A percentile compares a stretch with the other conserved stretches of the same genome.
phyloP scores from a whole-genome alignment of 2,888 invertebrate species.

The Dexiosoma caninum region DNA sequence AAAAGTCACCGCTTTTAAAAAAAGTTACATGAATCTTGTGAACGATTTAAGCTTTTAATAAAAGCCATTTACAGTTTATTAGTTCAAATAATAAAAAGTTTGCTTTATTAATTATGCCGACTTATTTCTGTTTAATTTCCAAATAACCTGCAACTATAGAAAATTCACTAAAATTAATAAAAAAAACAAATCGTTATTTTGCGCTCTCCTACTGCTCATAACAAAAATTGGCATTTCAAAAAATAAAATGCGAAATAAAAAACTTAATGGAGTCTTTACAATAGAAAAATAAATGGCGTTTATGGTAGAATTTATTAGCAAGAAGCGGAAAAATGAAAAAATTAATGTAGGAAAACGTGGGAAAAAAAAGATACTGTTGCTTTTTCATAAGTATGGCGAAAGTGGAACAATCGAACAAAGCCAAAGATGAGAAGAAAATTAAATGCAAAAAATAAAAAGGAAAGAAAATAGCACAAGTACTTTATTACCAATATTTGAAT shows the following conservation, averaged over 20 bases:
- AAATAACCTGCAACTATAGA: neutral
- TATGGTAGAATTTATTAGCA: slow-evolving; percentile 39
- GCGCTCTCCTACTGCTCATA: neutral
- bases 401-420: slow-evolving; percentile 21
- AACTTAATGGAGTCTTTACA: neutral
- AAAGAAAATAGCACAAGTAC: neutral
- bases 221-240: neutral
- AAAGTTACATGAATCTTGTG: too few species aligned
- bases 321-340: slow-evolving; percentile 33
- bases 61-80: neutral
- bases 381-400: neutral
- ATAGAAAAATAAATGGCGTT: slow-evolving; percentile 32
- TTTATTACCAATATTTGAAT: slow-evolving; percentile 19
- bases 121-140: neutral
- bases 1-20: too few species aligned
- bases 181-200: neutral
- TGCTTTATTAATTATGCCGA: too few species aligned
- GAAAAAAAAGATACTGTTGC: neutral
- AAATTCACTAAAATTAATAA: neutral
- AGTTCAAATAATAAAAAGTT: neutral
- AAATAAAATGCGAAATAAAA: neutral
- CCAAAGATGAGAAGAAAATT: neutral
- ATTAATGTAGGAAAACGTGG: slow-evolving; percentile 6
- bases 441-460: neutral
- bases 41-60: too few species aligned